These are phyloP conservation scores for Araneus ventricosus DNA, from an alignment of 1,140 invertebrate genomes.

Conservation along the genomic window DNA sequence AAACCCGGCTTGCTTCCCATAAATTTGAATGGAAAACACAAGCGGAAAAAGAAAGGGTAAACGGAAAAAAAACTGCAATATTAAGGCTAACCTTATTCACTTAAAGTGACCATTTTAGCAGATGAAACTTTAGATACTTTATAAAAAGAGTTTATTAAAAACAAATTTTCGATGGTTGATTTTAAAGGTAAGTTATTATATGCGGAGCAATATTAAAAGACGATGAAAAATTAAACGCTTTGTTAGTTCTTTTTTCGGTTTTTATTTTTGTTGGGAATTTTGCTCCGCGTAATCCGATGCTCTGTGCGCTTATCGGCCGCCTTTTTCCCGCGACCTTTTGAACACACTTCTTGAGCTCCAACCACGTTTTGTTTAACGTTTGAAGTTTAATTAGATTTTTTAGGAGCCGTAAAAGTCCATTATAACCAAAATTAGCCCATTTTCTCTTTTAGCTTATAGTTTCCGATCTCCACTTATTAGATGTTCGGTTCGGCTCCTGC, in stretches of 20 bases:
- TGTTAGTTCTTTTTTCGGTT: constrained; percentile 38
- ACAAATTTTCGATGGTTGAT: constrained; percentile 11
- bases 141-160: constrained; percentile 40
- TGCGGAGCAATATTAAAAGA: constrained; percentile 44
- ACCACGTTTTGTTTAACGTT: constrained; percentile 46
- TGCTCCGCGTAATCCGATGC: constrained; percentile 50
- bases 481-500: not conserved
- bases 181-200: constrained; percentile 23
- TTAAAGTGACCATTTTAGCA: constrained; percentile 12
- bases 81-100: constrained; percentile 10
- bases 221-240: constrained; percentile 63
- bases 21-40: not conserved
- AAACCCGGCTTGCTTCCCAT: not conserved
- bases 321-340: constrained; percentile 37
- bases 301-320: not conserved
- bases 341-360: constrained; percentile 45
- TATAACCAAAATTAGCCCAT: constrained; percentile 60
- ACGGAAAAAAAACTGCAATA: not conserved
- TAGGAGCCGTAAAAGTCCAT: constrained; percentile 48
- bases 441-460: constrained; percentile 41
- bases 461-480: not conserved
- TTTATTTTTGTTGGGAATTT: constrained; percentile 40
- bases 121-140: constrained; percentile 7
- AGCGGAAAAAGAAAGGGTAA: not conserved
- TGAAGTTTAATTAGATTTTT: constrained; percentile 71